phyloP scores from a whole-genome alignment of 2,797 vertebrate genomes.

The Jordanella pulchra region DNA sequence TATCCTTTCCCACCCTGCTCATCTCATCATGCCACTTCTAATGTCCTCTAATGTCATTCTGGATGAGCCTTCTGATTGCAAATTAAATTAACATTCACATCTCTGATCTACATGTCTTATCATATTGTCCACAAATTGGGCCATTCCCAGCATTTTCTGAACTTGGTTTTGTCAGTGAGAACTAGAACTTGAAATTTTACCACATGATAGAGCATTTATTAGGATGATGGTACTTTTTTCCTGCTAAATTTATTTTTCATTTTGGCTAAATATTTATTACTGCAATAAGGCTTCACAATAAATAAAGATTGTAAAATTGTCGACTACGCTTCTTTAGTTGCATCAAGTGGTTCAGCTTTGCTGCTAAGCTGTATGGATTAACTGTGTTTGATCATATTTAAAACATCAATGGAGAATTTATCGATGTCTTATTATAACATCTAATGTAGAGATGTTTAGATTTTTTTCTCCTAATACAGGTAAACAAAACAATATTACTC shows the following conservation, averaged over 20 bases:
- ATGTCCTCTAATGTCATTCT: not conserved
- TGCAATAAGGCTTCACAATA: not conserved
- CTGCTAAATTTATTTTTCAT: not conserved
- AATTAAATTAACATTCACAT: not conserved
- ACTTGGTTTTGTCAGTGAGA: not conserved
- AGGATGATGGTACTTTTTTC: not conserved
- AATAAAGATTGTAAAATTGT: not conserved
- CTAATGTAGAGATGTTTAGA: not conserved
- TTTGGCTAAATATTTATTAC: not conserved
- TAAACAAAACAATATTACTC: not conserved
- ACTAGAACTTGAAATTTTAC: not conserved
- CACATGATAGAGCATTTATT: not conserved
- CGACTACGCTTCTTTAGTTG: not conserved
- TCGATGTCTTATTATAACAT: not conserved
- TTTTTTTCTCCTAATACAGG: not conserved
- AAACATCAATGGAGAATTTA: not conserved
- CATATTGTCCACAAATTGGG: not conserved
- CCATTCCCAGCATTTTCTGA: not conserved
- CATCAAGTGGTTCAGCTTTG: not conserved
- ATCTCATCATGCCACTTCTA: not conserved
- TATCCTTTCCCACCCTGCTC: not conserved
- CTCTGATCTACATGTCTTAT: conserved; percentile 1
- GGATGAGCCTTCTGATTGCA: not conserved
- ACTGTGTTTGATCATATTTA: not conserved
- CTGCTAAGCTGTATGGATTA: not conserved